Evolutionary conservation across 2,888 invertebrate species (phyloP), one percentile per base, ranked within the genome.

Genomic region (Pheosia gnoma): DNA sequence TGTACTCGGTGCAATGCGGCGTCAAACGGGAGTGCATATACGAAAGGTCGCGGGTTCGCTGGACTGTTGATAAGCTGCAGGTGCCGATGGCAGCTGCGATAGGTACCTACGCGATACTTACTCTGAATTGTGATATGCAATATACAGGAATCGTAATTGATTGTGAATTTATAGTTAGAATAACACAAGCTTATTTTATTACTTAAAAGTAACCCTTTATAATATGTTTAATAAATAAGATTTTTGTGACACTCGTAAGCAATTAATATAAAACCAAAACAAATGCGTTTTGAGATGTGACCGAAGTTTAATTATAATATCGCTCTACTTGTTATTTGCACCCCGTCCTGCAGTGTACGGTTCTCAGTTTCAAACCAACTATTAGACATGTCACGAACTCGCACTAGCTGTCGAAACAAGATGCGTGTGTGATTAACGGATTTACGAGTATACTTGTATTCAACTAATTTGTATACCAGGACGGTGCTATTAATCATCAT

Each of bases 31-130:
- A 59, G 53, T 58, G 61, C 51, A 51, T 63, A 66, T 65, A 25
- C 25, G 43, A 77, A 75, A 77, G 76, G 77, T 77, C 76, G 75
- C 57, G 59, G 43, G 87, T 83, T 85, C 87, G 85, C 70, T 77
- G 82, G 77, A 79, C 83, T 74, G 62, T 71, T 77, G 76, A 82
- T 83, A 84, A 78, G 75, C 67, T 66, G 78, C 84, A 84, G 86
- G 83, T 84, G 84, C 72, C 65, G 67, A 65, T 55, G 72, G 70
- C 83, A 85, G 82, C 82, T 84, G 85, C 69, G 57, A 60, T 25
- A 25, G 25, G 25, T 2, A 25, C 25, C 25, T 61, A 63, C 59
- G 64, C 63, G 76, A 70, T 75, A 68, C 74, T 76, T 76, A 66
- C 61, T 66, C 62, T 58, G 60, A 57, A 72, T 67, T 75, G 66